Percentiles rank a stretch among this genome's conserved stretches.
phyloP scores from a whole-genome alignment of 2,113 vertebrate genomes.

The Gallinago undulata region DNA sequence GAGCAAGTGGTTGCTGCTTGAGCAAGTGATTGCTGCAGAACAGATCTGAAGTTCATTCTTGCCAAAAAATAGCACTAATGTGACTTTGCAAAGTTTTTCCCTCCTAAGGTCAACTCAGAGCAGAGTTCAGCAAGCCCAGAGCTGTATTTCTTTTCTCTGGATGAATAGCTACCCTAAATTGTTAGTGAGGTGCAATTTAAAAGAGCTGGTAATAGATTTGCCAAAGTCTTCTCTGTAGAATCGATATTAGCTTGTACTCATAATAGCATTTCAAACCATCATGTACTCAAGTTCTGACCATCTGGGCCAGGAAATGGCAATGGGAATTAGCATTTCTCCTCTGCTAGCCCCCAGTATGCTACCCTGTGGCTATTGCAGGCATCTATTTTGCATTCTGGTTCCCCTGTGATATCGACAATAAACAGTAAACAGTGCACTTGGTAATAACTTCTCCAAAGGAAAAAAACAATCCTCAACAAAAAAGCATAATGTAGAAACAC shows the following conservation, averaged over 20 bases:
- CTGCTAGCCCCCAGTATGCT: constrained; percentile 20
- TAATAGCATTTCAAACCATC: constrained; percentile 43
- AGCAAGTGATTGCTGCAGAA: background rate
- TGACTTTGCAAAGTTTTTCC: constrained; percentile 14
- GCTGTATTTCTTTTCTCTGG: constrained; percentile 37
- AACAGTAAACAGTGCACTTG: constrained; percentile 45
- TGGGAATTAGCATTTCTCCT: constrained; percentile 50
- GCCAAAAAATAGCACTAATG: background rate
- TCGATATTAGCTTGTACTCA: constrained; percentile 45
- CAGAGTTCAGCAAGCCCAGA: constrained; percentile 8
- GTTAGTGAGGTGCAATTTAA: constrained; percentile 20
- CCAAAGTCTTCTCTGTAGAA: constrained; percentile 46
- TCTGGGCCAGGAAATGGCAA: constrained; percentile 54
- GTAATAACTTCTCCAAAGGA: constrained; percentile 51
- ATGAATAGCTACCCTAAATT: constrained; percentile 4
- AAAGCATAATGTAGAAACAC: constrained; percentile 21
- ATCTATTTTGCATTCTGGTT: constrained; percentile 49
- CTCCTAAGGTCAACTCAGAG: background rate
- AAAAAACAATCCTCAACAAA: constrained; percentile 8
- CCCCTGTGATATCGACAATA: background rate
- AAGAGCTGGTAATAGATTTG: constrained; percentile 36
- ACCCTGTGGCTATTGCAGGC: constrained; percentile 42
- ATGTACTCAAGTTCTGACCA: constrained; percentile 28
- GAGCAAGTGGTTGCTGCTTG: background rate
- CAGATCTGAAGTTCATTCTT: background rate